Conservation (phyloP, 2,797 vertebrate genomes). For the Falco concolor region DNA sequence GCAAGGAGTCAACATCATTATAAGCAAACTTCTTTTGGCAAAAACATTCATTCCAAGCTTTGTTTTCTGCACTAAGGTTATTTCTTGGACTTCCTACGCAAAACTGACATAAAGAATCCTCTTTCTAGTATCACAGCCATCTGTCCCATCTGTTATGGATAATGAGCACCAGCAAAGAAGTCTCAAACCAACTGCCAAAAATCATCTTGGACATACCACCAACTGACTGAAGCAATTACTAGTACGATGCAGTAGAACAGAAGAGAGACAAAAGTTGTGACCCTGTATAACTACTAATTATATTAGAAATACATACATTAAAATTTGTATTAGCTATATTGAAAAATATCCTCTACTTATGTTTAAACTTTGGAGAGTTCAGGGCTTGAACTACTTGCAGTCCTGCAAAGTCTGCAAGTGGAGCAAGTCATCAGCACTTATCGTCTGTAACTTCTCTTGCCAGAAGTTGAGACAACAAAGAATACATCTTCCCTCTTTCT, state of each 20-base stretch:
- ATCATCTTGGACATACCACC: not conserved
- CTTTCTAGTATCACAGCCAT: not conserved
- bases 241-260: not conserved
- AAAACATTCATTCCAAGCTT: not conserved
- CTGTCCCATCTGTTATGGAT: not conserved
- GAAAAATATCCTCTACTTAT: not conserved
- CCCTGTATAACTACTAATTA: not conserved
- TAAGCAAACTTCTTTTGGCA: not conserved
- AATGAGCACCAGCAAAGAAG: not conserved
- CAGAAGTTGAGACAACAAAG: not conserved
- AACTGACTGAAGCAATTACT: not conserved
- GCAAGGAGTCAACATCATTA: not conserved
- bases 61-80: not conserved
- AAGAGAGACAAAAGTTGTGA: not conserved
- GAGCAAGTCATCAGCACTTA: not conserved
- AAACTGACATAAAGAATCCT: not conserved
- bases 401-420: not conserved
- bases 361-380: not conserved
- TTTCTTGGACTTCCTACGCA: not conserved
- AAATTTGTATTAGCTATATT: not conserved
- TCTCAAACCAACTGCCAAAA: not conserved
- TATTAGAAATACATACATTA: not conserved
- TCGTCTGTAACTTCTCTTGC: not conserved
- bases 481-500: not conserved
- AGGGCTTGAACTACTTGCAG: not conserved